Percentiles rank a stretch among this genome's conserved stretches.
phyloP scores from a whole-genome alignment of 2,113 vertebrate species.

The Rhipidura dahli region DNA sequence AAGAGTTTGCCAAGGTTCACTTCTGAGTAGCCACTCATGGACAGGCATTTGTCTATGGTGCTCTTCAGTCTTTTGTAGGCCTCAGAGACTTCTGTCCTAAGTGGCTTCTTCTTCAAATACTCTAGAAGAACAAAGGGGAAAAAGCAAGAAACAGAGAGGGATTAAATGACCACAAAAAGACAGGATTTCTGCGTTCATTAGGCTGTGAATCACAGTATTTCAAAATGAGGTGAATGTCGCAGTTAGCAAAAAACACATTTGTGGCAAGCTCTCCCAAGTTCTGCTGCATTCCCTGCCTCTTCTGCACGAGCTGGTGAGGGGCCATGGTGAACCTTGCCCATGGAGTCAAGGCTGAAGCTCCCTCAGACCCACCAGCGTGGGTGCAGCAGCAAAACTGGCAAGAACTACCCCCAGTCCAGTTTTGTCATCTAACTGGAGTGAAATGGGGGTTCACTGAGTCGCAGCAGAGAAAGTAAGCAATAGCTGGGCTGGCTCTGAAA shows the following conservation, averaged over 20 bases:
- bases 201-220: neutral
- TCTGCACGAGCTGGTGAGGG: neutral
- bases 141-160: neutral
- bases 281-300: neutral
- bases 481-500: neutral
- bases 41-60: constrained; percentile 82
- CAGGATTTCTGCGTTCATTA: neutral
- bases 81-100: constrained; percentile 22
- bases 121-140: constrained; percentile 52
- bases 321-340: neutral
- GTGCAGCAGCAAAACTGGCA: neutral
- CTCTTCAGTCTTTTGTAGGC: constrained; percentile 85
- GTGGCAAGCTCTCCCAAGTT: neutral
- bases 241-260: neutral
- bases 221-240: accelerated
- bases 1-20: constrained; percentile 94
- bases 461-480: neutral
- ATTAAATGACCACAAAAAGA: neutral
- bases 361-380: accelerated
- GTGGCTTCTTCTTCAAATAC: constrained; percentile 44
- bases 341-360: neutral
- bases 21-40: constrained; percentile 88
- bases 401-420: neutral
- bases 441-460: neutral
- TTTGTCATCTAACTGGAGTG: neutral